Base-by-base conservation (phyloP, 2,888 invertebrate genomes). In the Morinoia aosen region DNA sequence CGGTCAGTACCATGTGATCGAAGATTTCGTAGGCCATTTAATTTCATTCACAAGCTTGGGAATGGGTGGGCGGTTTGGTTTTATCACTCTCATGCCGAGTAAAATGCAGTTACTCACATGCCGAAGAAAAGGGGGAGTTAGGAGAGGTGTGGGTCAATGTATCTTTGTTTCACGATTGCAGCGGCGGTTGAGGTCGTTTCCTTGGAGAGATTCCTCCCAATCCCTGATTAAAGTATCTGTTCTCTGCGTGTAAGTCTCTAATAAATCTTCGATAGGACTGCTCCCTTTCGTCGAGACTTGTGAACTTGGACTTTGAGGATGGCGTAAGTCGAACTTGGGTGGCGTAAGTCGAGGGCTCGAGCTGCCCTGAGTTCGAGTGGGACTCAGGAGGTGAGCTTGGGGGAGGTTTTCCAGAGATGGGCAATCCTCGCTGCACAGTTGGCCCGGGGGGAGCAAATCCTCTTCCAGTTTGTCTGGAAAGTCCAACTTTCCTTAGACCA, bases 121-220 rank as follows among this genome's bases (percentile, higher is more conserved):
- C 93, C 33, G 93, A 57, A 57, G 93, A 57, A 56, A 56, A 48
- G 33, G 93, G 93, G 33, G 14, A 91, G 95, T 95, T 95, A 95
- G 93, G 95, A 88, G 95, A 40, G 57, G 25, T 90, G 48, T 94
- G 88, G 57, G 93, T 93, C 93, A 91, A 90, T 58, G 96, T 90
- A 93, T 96, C 96, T 61, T 96, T 96, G 96, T 96, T 96, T 95
- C 95, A 96, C 88, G 95, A 93, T 39, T 61, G 90, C n/a, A 95
- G 76, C 76, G 90, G 91, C 94, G 95, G 94, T 57, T 93, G 57
- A 12, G 57, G 93, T 93, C 93, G 48, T 33, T 56, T 56, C n/a
- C 93, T 56, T 93, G 93, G 58, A 93, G 93, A 33, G 93, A 93
- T 33, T 57, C 93, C 93, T 56, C 93, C 93, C 93, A 93, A 33